Percentiles rank a stretch among this genome's conserved stretches.
phyloP scores from a whole-genome alignment of 2,113 vertebrate species.

The Apeltes quadracus region DNA sequence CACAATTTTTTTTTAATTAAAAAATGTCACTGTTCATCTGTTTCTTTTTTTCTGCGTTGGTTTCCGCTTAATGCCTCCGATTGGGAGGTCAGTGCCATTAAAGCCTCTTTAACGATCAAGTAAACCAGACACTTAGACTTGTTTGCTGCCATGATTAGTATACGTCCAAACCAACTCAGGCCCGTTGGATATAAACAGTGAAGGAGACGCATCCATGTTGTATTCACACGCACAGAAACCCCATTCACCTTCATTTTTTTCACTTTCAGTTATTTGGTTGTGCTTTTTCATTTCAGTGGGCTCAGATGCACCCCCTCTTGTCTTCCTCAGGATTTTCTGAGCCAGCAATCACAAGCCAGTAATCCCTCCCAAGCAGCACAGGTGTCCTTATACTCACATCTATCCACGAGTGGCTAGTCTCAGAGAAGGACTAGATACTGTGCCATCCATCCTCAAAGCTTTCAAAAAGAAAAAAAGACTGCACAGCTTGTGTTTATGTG shows the following conservation, averaged over 20 bases:
- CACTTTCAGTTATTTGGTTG: not conserved
- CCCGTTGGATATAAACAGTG: not conserved
- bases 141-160: no score
- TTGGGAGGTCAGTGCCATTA: not conserved
- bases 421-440: not conserved
- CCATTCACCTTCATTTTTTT: not conserved
- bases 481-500: not conserved
- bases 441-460: slow-evolving; percentile 21
- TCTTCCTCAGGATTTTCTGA: not conserved
- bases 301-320: not conserved
- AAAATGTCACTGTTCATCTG: no score
- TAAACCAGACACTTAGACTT: not conserved
- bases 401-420: slow-evolving; percentile 12
- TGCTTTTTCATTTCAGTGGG: not conserved
- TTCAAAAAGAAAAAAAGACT: not conserved
- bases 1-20: not conserved
- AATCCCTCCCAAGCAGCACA: slow-evolving; percentile 21
- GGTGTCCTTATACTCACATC: slow-evolving; percentile 24
- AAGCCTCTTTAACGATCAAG: not conserved
- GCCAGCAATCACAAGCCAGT: slow-evolving; percentile 23
- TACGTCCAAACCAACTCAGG: not conserved
- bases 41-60: no score
- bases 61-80: not conserved
- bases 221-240: not conserved
- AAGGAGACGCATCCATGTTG: not conserved